Conservation (phyloP, 2,888 invertebrate genomes). For the Bellardia bayeri region DNA sequence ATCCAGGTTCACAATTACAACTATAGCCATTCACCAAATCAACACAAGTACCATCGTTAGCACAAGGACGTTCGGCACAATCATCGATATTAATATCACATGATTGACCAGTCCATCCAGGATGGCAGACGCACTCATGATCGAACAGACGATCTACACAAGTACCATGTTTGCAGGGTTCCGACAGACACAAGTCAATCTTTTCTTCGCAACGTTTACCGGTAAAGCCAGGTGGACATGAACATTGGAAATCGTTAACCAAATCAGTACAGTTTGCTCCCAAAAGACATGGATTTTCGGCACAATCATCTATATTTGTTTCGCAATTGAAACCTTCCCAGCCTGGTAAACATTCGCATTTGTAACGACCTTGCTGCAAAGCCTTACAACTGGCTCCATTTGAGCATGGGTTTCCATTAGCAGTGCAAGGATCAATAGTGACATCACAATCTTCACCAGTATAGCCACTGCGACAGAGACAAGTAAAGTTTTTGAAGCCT, state of each 20-base stretch:
- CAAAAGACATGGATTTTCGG: constrained; percentile 95
- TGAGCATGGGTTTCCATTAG: constrained; percentile 94
- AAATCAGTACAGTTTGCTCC: constrained; percentile 97
- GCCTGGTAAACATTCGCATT: constrained; percentile 97
- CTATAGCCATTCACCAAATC: constrained; percentile 93
- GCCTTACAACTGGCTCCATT: constrained; percentile 96
- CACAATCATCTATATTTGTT: constrained; percentile 96
- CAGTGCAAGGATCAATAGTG: constrained; percentile 95
- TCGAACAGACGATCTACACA: constrained; percentile 95
- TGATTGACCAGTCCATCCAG: constrained; percentile 94
- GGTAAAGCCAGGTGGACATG: constrained; percentile 96
- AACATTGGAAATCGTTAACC: constrained; percentile 96
- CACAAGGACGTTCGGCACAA: constrained; percentile 94
- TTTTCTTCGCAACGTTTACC: constrained; percentile 98
- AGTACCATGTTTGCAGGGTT: constrained; percentile 96
- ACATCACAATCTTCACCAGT: constrained; percentile 96
- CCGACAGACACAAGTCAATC: constrained; percentile 94
- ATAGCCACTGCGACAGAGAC: constrained; percentile 97
- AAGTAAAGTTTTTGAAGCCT: constrained; percentile 94
- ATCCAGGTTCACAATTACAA: constrained; percentile 97
- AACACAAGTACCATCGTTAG: constrained; percentile 95
- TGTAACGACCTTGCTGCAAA: constrained; percentile 95
- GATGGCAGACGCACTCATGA: constrained; percentile 95
- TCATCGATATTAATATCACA: constrained; percentile 97
- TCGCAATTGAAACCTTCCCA: constrained; percentile 99